A percentile compares a stretch with the other conserved stretches of the same genome.
phyloP scores from a whole-genome alignment of 2,113 vertebrate genomes.

The Semicossyphus pulcher region DNA sequence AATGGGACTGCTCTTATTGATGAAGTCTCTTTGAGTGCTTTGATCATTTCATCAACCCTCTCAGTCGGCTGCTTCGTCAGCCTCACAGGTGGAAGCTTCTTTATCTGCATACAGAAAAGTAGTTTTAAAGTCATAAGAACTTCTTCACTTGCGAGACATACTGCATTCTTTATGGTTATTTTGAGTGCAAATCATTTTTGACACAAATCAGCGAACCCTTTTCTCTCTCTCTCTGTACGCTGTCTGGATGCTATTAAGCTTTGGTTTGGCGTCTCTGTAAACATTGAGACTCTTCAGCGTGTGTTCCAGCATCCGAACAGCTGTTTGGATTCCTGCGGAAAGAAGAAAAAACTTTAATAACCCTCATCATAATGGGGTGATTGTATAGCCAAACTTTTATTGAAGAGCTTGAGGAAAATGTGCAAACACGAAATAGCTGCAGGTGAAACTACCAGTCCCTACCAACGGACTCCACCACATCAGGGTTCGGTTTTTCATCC shows the following conservation, averaged over 20 bases:
- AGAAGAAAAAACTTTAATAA: constrained; percentile 4
- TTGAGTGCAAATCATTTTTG: too few relatives aligned
- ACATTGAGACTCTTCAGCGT: constrained; percentile 82
- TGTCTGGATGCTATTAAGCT: constrained; percentile 78
- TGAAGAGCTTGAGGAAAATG: constrained; percentile 29
- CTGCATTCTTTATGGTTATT: too few relatives aligned
- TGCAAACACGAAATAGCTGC: constrained; percentile 25
- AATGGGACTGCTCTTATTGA: constrained; percentile 78
- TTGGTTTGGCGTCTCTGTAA: constrained; percentile 79
- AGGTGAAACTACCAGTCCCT: constrained; percentile 54
- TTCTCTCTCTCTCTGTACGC: constrained; percentile 68
- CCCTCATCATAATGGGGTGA: constrained; percentile 6
- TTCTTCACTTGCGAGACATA: too few relatives aligned
- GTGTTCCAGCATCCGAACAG: constrained; percentile 80
- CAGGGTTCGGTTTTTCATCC: constrained; percentile 65
- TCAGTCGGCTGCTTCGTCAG: constrained; percentile 70
- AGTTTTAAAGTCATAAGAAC: not conserved
- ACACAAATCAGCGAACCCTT: constrained; percentile 82
- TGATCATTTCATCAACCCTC: constrained; percentile 80
- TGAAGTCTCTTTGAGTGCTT: constrained; percentile 76
- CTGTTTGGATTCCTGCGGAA: constrained; percentile 87
- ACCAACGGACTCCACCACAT: constrained; percentile 81
- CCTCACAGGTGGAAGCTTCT: constrained; percentile 54
- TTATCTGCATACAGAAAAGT: constrained; percentile 62
- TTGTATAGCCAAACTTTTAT: constrained; percentile 24